These are phyloP conservation scores for Sialis lutaria DNA, from an alignment of 2,888 invertebrate genomes.

Conservation along the genomic window DNA sequence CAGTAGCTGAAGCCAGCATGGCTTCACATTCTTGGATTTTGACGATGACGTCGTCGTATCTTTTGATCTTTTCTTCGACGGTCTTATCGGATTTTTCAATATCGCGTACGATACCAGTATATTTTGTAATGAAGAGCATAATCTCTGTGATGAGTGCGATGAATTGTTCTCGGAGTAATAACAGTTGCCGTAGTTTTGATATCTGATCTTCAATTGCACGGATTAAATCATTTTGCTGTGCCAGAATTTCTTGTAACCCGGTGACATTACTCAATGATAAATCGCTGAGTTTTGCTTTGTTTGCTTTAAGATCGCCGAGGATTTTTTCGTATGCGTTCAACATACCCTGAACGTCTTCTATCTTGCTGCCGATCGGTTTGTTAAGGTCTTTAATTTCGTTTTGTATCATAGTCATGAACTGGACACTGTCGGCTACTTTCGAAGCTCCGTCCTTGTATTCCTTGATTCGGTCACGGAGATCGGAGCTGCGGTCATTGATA, in stretches of 20 bases:
- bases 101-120: constrained; percentile 67
- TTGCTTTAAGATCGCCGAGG: constrained; percentile 56
- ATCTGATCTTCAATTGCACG: constrained; percentile 74
- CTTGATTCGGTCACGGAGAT: constrained; percentile 58
- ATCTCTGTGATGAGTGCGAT: constrained; percentile 75
- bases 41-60: constrained; percentile 68
- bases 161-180: constrained; percentile 75
- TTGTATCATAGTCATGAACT: constrained; percentile 68
- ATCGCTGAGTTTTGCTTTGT: constrained; percentile 59
- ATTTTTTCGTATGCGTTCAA: constrained; percentile 63
- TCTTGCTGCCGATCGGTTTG: constrained; percentile 71
- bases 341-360: constrained; percentile 78
- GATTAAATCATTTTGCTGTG: constrained; percentile 74
- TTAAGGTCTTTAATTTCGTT: constrained; percentile 65
- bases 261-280: constrained; percentile 59
- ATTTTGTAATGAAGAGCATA: constrained; percentile 70
- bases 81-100: constrained; percentile 71
- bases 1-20: constrained; percentile 66
- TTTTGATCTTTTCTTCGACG: constrained; percentile 71
- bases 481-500: constrained; percentile 57
- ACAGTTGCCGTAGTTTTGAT: constrained; percentile 56
- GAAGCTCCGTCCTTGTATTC: constrained; percentile 68
- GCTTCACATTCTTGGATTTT: constrained; percentile 87
- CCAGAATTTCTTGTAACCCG: constrained; percentile 59
- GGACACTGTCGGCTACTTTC: constrained; percentile 59